Percentiles rank a stretch among this genome's conserved stretches.
Conservation (phyloP, 53 echinoderm and acorn worm genomes). For the Mesocentrotus franciscanus region DNA sequence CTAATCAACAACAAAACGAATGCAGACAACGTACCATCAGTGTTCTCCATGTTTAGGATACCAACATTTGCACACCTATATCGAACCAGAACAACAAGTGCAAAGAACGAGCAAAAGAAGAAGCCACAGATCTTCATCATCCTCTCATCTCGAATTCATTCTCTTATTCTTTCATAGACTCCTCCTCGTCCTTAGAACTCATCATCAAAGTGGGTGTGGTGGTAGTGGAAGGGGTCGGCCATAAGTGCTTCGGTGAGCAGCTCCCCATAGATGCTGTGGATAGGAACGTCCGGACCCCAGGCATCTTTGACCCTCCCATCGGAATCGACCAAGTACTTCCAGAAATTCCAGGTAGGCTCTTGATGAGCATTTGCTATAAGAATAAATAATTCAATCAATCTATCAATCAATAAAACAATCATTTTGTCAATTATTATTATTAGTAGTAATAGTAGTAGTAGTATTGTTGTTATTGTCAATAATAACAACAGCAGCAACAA, state of each 20-base stretch:
- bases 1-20: background rate
- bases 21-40: background rate
- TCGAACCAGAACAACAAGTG: background rate
- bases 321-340: conserved; percentile 90
- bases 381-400: background rate
- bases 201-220: conserved; percentile 52
- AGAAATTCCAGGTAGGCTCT: conserved; percentile 94
- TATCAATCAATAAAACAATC: too few relatives aligned
- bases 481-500: too few relatives aligned
- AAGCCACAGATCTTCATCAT: background rate
- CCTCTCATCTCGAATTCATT: too few relatives aligned
- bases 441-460: too few relatives aligned
- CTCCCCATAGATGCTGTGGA: conserved; percentile 76
- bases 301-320: conserved; percentile 85
- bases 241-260: conserved; percentile 75
- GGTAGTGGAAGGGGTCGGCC: conserved; percentile 34
- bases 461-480: too few relatives aligned
- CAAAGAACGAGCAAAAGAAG: background rate
- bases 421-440: background rate
- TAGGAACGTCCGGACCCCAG: conserved; percentile 84
- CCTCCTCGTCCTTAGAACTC: conserved; percentile 57
- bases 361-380: conserved; percentile 67
- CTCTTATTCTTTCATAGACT: background rate
- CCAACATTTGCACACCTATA: background rate
- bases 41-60: background rate